Percentiles rank a stretch among this genome's conserved stretches.
These are phyloP conservation scores for Phanerotoma sp. DNA, from an alignment of 2,888 invertebrate species.

Conservation along the genomic window DNA sequence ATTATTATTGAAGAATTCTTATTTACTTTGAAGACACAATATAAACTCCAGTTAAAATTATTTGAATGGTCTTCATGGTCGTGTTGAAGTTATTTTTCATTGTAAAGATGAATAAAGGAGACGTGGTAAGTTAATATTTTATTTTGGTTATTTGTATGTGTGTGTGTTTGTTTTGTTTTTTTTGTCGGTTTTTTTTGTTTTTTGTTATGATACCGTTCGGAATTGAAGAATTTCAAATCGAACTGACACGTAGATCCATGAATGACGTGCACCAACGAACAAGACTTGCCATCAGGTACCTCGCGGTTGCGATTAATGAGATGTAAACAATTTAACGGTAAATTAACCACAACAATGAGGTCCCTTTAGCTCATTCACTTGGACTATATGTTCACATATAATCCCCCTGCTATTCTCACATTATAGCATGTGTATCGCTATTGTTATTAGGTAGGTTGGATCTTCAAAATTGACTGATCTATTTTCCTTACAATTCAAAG, in stretches of 20 bases:
- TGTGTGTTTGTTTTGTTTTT: too few species aligned
- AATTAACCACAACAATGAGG: constrained; percentile 56
- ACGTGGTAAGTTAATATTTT: too few species aligned
- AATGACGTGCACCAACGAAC: constrained; percentile 54
- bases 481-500: too few species aligned
- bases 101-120: too few species aligned
- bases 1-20: too few species aligned
- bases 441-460: not conserved
- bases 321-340: constrained; percentile 58
- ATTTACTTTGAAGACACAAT: too few species aligned
- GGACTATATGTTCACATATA: constrained; percentile 2
- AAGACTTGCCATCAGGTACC: constrained; percentile 32
- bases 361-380: constrained; percentile 28
- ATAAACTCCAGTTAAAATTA: too few species aligned
- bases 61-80: too few species aligned
- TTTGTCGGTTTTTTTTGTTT: too few species aligned
- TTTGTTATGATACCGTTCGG: not conserved
- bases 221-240: constrained; percentile 41
- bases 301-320: constrained; percentile 55
- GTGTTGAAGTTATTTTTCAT: too few species aligned
- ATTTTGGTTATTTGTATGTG: too few species aligned
- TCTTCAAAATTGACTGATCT: too few species aligned
- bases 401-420: constrained; percentile 4
- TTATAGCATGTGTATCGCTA: not conserved
- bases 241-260: constrained; percentile 47